These are phyloP conservation scores for Helogale parvula DNA, from an alignment of 2,113 vertebrate species.

Conservation along the genomic window DNA sequence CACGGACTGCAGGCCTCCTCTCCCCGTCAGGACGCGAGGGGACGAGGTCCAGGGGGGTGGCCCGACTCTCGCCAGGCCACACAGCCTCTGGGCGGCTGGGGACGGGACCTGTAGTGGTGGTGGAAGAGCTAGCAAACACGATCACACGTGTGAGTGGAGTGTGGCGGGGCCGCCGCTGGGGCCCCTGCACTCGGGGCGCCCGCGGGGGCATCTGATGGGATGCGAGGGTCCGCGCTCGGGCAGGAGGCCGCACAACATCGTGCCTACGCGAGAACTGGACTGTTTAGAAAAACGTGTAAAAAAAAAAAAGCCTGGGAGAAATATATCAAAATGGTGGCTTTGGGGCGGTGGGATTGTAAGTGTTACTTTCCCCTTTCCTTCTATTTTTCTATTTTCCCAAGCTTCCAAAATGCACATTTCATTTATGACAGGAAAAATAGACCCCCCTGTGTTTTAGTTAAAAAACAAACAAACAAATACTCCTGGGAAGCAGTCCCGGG, in stretches of 20 bases:
- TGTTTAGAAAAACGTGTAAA: neutral
- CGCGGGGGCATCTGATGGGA: neutral
- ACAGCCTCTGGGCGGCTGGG: neutral
- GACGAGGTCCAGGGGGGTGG: neutral
- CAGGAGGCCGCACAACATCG: rapidly evolving
- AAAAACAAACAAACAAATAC: neutral
- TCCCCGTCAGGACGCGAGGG: neutral
- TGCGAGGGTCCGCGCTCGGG: rapidly evolving
- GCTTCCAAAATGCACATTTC: conserved; percentile 24
- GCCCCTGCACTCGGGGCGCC: too few relatives aligned
- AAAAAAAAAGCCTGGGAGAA: neutral
- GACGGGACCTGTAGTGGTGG: neutral
- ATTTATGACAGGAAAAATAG: conserved; percentile 45
- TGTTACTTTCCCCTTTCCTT: neutral
- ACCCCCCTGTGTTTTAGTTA: neutral
- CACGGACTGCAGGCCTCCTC: neutral
- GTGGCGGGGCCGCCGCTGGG: too few relatives aligned
- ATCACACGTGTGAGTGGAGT: too few relatives aligned
- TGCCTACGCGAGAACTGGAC: neutral
- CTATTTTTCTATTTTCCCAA: neutral
- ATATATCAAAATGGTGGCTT: neutral
- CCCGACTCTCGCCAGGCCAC: neutral
- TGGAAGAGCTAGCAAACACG: neutral
- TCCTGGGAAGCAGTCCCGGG: neutral
- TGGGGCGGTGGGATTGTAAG: neutral